phyloP scores from a whole-genome alignment of 2,113 vertebrate genomes.

The Stictonetta naevosa region DNA sequence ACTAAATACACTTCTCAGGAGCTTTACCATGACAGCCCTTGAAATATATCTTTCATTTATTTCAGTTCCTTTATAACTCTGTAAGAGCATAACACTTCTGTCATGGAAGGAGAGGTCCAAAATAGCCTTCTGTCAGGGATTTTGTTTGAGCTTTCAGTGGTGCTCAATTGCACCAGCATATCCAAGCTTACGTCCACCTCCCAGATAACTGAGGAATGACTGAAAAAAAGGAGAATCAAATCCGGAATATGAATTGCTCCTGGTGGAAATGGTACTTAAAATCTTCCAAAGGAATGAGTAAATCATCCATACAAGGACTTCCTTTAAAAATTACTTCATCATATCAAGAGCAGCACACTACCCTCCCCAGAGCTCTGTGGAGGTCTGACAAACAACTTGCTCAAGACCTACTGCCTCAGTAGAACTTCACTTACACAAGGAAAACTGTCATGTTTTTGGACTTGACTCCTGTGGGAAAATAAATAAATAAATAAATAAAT shows the following conservation, averaged over 20 bases:
- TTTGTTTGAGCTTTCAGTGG: background rate
- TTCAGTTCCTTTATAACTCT: background rate
- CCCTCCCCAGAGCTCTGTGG: background rate
- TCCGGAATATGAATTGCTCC: background rate
- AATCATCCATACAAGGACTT: slow-evolving; percentile 10
- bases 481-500: too few species aligned
- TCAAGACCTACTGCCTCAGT: background rate
- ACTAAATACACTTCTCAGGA: background rate
- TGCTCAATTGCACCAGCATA: background rate
- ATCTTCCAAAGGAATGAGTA: background rate
- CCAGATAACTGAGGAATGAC: background rate
- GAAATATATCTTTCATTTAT: slow-evolving; percentile 3
- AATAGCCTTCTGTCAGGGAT: background rate
- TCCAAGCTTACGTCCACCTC: background rate
- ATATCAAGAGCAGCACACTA: background rate
- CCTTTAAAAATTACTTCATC: slow-evolving; percentile 1
- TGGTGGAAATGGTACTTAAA: slow-evolving; percentile 15
- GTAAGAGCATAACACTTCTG: background rate
- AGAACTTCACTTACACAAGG: background rate
- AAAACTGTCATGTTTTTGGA: background rate
- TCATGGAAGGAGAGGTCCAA: background rate
- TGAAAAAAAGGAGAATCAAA: background rate
- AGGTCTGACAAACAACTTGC: slow-evolving; percentile 4
- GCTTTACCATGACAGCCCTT: background rate
- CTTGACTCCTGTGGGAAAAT: background rate